These are phyloP conservation scores for Andrena fulva DNA, from an alignment of 2,888 invertebrate genomes.

Conservation along the genomic window DNA sequence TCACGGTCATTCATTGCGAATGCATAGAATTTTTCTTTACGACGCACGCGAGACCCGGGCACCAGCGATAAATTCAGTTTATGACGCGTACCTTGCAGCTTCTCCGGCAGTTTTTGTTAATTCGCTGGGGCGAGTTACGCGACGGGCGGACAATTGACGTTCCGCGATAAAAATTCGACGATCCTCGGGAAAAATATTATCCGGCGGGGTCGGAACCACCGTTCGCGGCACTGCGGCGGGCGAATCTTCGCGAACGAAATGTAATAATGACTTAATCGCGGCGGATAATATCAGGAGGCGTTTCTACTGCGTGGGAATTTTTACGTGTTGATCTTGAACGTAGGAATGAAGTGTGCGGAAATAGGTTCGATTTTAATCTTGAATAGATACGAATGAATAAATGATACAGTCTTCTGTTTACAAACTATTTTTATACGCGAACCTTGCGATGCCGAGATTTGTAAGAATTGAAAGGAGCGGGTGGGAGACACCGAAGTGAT, in stretches of 20 bases:
- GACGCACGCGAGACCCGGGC: conserved; percentile 37
- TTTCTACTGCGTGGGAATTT: too few species aligned
- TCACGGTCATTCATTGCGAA: conserved; percentile 57
- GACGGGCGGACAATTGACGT: conserved; percentile 2
- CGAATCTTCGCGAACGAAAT: not conserved
- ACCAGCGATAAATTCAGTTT: conserved; percentile 48
- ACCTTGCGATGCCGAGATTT: too few species aligned
- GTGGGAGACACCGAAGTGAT: too few species aligned
- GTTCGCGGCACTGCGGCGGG: not conserved
- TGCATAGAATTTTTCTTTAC: conserved; percentile 62
- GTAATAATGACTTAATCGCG: not conserved
- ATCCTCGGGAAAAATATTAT: not conserved
- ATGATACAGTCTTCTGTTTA: too few species aligned
- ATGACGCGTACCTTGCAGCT: conserved; percentile 11
- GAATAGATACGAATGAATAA: too few species aligned
- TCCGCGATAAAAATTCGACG: conserved; percentile 3
- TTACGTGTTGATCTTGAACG: too few species aligned
- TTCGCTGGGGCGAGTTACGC: not conserved
- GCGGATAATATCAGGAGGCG: not conserved
- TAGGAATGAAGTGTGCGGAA: too few species aligned
- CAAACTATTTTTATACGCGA: too few species aligned
- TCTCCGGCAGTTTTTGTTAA: conserved; percentile 39
- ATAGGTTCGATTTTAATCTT: too few species aligned
- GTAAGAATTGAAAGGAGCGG: too few species aligned
- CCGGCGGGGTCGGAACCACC: not conserved